These are phyloP conservation scores for Sorex fumeus DNA, from an alignment of 2,113 vertebrate genomes.

Conservation along the genomic window DNA sequence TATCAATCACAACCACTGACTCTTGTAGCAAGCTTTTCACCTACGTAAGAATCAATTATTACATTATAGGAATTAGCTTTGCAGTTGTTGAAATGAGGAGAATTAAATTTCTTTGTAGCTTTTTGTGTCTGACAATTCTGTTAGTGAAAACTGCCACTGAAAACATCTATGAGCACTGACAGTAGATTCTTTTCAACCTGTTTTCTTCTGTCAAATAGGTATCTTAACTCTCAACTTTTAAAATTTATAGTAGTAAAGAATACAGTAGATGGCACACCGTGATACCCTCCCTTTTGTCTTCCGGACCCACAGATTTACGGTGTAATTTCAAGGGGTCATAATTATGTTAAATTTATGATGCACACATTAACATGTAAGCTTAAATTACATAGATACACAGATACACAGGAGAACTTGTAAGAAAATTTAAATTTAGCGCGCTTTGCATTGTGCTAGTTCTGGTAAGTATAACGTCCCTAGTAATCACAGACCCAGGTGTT, in stretches of 20 bases:
- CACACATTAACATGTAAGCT: background rate
- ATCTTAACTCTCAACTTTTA: background rate
- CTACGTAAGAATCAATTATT: background rate
- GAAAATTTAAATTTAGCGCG: slow-evolving; percentile 13
- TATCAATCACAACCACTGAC: background rate
- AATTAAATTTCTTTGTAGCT: background rate
- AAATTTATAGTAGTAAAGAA: background rate
- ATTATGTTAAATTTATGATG: background rate
- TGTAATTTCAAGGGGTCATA: background rate
- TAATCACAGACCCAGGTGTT: too few species aligned
- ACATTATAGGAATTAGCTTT: background rate
- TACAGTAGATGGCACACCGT: background rate
- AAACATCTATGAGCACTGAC: background rate
- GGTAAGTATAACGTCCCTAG: background rate
- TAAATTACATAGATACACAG: too few species aligned
- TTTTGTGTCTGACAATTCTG: background rate
- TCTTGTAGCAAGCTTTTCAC: background rate
- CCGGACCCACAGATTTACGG: background rate
- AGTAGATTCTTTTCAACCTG: background rate
- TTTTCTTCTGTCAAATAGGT: background rate
- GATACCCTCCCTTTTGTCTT: background rate
- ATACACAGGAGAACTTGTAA: background rate
- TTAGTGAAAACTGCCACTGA: background rate
- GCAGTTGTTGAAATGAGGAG: background rate
- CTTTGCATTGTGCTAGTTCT: background rate